phyloP scores from a whole-genome alignment of 2,888 invertebrate species.

The Melipona bicolor region DNA sequence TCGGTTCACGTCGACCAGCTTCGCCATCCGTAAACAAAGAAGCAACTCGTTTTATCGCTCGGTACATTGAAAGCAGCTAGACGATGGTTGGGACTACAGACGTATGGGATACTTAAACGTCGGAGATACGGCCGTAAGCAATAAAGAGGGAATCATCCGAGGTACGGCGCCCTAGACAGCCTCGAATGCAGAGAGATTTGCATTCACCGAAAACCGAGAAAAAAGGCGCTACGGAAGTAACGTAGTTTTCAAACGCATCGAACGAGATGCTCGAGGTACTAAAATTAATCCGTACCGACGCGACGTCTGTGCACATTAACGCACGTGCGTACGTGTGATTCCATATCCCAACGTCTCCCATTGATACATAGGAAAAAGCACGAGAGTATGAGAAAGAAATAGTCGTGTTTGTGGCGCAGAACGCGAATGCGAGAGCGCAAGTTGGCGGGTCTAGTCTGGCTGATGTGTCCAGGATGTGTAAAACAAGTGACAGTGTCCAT shows the following conservation, averaged over 20 bases:
- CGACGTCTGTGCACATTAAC: too few relatives aligned
- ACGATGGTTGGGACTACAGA: background rate
- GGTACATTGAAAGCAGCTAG: background rate
- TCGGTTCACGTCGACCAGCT: background rate
- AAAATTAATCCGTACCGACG: background rate
- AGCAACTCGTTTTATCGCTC: conserved; percentile 1
- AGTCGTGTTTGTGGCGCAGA: too few relatives aligned
- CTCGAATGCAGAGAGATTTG: background rate
- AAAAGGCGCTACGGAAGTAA: background rate
- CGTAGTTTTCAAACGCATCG: background rate
- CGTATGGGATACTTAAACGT: background rate
- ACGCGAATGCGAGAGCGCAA: background rate
- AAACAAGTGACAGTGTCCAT: background rate
- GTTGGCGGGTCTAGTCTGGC: too few relatives aligned
- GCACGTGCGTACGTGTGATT: background rate
- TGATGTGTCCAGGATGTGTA: background rate
- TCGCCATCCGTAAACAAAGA: conserved; percentile 1
- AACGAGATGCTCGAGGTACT: background rate
- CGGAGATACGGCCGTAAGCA: background rate
- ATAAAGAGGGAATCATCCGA: background rate
- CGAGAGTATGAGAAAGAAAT: background rate
- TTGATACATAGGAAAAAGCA: background rate
- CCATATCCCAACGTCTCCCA: background rate
- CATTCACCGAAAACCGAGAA: background rate
- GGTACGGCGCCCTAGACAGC: background rate